phyloP scores from a whole-genome alignment of 1,140 invertebrate genomes.

The Drosophila bocqueti region DNA sequence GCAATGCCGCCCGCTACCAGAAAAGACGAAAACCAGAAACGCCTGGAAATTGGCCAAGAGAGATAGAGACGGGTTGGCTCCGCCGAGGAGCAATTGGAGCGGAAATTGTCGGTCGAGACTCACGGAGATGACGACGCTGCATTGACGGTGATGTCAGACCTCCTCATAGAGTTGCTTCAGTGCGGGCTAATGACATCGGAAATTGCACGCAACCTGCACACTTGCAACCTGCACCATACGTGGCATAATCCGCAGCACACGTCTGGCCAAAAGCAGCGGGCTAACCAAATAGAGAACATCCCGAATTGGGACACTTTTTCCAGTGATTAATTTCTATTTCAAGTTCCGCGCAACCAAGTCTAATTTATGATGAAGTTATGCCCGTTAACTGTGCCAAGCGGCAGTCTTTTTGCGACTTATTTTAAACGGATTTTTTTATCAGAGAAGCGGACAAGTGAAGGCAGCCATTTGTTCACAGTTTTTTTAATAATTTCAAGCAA shows the following conservation, averaged over 20 bases:
- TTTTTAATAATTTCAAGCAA: background rate
- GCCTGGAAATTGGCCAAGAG: conserved; percentile 23
- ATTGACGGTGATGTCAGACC: conserved; percentile 49
- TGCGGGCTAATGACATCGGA: conserved; percentile 64
- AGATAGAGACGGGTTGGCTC: background rate
- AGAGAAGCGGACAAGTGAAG: background rate
- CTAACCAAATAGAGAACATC: conserved; percentile 1
- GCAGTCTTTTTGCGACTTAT: background rate
- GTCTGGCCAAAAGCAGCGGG: background rate
- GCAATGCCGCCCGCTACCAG: conserved; percentile 37
- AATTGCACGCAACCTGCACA: conserved; percentile 58
- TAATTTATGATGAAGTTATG: background rate
- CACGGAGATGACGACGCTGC: conserved; percentile 9
- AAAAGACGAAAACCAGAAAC: conserved; percentile 5
- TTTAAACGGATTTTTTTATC: background rate
- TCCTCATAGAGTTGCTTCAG: conserved; percentile 27
- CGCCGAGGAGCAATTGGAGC: conserved; percentile 59
- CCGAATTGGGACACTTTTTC: background rate
- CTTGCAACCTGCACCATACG: background rate
- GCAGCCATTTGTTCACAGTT: background rate
- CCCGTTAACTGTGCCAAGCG: background rate
- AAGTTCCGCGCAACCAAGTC: background rate
- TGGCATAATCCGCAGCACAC: background rate
- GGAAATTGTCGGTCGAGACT: conserved; percentile 45
- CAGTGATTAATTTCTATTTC: background rate